Percentiles rank a stretch among this genome's conserved stretches.
These are phyloP conservation scores for Peromyscus nudipes DNA, from an alignment of 2,797 vertebrate species.

Conservation along the genomic window DNA sequence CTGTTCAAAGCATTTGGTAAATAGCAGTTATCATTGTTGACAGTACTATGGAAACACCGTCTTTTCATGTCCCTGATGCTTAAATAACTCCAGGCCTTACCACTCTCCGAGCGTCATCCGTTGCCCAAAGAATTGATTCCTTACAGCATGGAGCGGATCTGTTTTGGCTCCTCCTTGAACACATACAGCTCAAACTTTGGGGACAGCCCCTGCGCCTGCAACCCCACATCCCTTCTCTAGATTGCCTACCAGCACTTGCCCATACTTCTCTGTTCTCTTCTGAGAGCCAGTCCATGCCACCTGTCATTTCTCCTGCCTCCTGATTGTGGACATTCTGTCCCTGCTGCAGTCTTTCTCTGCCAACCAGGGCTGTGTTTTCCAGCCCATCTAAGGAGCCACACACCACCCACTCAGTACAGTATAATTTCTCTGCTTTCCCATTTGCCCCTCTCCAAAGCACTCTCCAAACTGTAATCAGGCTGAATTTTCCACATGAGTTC, in stretches of 20 bases:
- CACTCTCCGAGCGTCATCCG: background rate
- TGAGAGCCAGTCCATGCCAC: background rate
- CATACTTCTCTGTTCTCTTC: background rate
- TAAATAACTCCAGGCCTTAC: background rate
- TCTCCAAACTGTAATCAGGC: background rate
- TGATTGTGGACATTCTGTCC: background rate
- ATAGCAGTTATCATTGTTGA: background rate
- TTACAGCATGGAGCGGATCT: background rate
- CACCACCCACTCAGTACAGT: background rate
- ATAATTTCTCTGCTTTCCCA: background rate
- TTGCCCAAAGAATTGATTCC: background rate
- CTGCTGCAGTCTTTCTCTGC: background rate
- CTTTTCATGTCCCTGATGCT: background rate
- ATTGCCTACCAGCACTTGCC: too few species aligned
- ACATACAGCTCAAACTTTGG: background rate
- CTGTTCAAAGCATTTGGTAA: background rate
- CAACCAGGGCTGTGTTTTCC: background rate
- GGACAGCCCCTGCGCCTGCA: rapidly evolving
- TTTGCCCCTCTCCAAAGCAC: background rate
- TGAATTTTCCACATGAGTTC: background rate
- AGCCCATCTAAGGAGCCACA: background rate
- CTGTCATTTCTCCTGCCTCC: background rate
- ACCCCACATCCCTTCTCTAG: background rate
- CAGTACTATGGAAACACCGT: background rate
- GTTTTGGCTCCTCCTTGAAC: background rate